Base-by-base conservation (phyloP, 2,797 vertebrate species). In the Emys orbicularis region DNA sequence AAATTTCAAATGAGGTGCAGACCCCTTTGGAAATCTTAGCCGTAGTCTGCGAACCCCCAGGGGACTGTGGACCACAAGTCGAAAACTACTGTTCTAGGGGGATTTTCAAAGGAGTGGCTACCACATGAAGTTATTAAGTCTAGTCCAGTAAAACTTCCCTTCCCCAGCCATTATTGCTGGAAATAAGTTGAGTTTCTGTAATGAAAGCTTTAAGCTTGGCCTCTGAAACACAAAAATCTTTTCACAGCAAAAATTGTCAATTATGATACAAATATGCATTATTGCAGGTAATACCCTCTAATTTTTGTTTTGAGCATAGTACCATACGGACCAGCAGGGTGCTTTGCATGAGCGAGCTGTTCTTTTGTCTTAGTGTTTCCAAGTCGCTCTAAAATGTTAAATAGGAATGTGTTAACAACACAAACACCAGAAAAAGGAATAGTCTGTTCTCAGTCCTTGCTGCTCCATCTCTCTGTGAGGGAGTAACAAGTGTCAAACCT, bases 351-450 rank as follows among this genome's bases (percentile, higher is more conserved):
- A 88, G 3, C 88, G 79, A 96, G 84, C 86, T 81, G 82, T 79
- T 88, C 91, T 94, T 96, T 91, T 41, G n/a, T 72, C 11, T 44
- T 95, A 91, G 85, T 86, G 54, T 68, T 90, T 89, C 85, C 90
- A 91, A 0, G 90, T 52, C 61, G 54, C 21, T 88, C 31, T 84
- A 50, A 90, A 94, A 86, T 44, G 68, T 89, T 87, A 6, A 47
- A 81, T 61, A 41, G n/a, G 27, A 94, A 80, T 79, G 85, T 54
- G 79, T 80, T 74, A 68, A n/a, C 29, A 59, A 2, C 61, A 65
- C 47, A 83, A 91, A 49, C 37, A 61, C 23, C 19, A 88, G 82
- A 61, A 92, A 90, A 83, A 53, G 44, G 84, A 83, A 18, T 88
- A 49, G 86, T 87, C 56, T 82, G 84, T 29, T 49, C 76, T 87